Conservation (phyloP, 2,888 invertebrate genomes). For the Phragmatobia fuliginosa region DNA sequence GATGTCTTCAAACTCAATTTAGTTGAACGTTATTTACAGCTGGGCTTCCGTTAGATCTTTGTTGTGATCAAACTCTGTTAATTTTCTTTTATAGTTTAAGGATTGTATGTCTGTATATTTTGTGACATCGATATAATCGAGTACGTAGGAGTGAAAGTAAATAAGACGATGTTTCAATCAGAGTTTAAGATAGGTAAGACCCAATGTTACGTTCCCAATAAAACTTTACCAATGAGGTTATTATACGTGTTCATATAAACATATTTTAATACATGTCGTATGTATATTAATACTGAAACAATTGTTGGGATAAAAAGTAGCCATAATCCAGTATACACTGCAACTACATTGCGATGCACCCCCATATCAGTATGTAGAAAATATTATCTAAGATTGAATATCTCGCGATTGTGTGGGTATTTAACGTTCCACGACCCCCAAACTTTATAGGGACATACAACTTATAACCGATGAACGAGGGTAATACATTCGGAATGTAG, state of each 20-base stretch:
- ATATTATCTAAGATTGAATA: too few relatives aligned
- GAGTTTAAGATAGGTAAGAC: neutral
- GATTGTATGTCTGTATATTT: neutral
- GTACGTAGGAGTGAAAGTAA: neutral
- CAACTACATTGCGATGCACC: too few relatives aligned
- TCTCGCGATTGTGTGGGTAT: too few relatives aligned
- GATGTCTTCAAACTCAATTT: slow-evolving; percentile 45
- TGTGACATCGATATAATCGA: neutral
- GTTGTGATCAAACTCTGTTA: slow-evolving; percentile 18
- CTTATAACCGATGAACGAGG: too few relatives aligned
- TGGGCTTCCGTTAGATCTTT: slow-evolving; percentile 26
- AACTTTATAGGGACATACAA: too few relatives aligned
- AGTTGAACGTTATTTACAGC: slow-evolving; percentile 37
- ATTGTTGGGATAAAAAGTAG: too few relatives aligned
- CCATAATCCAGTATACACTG: too few relatives aligned
- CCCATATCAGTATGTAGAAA: too few relatives aligned
- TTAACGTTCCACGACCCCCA: too few relatives aligned
- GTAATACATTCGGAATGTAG: too few relatives aligned
- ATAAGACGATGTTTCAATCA: neutral
- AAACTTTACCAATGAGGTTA: neutral
- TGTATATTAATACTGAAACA: too few relatives aligned
- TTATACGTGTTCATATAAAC: neutral
- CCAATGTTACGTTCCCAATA: neutral
- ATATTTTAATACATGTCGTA: too few relatives aligned
- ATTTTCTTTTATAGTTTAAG: slow-evolving; percentile 1